Base-by-base conservation (phyloP, 2,797 vertebrate genomes). In the Discoglossus pictus region DNA sequence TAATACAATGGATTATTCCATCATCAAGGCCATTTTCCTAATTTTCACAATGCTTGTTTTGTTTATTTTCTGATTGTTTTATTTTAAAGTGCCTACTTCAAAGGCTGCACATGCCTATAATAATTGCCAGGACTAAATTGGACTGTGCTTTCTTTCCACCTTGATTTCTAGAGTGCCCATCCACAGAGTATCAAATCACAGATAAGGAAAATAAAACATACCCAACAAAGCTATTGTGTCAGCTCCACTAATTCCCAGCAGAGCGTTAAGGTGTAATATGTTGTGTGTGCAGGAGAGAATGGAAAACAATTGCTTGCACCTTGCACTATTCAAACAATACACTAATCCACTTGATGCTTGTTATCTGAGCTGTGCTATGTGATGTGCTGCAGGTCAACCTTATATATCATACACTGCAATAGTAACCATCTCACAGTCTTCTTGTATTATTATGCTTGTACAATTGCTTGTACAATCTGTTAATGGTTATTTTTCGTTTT, bases 191-290 rank as follows among this genome's bases (percentile, higher is more conserved):
- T 56, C 55, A 63, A 75, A 42, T 17, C 62, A 2, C 21, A 74
- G 74, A 84, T 80, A 85, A 89, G 89, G 85, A 79, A 78, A 80
- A 83, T 80, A 78, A 82, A 76, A 74, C 68, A n/a, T n/a, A n/a
- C 58, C 66, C 16, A 65, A 83, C 78, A 80, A 83, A 87, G 86
- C 80, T 84, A 84, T 85, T 84, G 74, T 78, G 74, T 31, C 74
- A 61, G 70, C 64, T 64, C 61, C 12, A 68, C 76, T 86, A 76
- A 80, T 77, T 77, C 82, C 74, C 17, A 7, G 73, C 34, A n/a
- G 62, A 75, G 75, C 60, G 34, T 69, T 77, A 76, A 86, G 84
- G 82, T 82, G 78, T 67, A 35, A 51, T 8, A 2, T 6, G 35
- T 74, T 83, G 72, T 78, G 78, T 78, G 75, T 73, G 75, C 80